Evolutionary conservation across 1,140 invertebrate genomes (phyloP).

Genomic region (Megathymus violae): DNA sequence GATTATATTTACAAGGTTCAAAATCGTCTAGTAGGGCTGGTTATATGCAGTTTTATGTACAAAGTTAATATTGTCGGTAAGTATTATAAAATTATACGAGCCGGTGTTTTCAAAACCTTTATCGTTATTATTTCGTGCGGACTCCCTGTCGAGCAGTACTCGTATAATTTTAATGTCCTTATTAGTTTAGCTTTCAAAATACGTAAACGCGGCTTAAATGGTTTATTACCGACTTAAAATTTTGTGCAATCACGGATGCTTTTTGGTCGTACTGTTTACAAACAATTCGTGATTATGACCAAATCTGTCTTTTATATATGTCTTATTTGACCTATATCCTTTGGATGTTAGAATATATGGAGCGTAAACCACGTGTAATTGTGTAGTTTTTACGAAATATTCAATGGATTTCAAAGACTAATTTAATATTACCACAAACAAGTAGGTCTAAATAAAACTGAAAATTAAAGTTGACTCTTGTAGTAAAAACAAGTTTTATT

Average conservation of each 20-base stretch:
- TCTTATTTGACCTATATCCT: too few species aligned
- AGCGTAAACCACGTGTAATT: not conserved
- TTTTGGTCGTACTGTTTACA: constrained; percentile 51
- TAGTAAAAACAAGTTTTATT: too few species aligned
- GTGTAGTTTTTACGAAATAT: too few species aligned
- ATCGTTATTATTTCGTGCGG: constrained; percentile 56
- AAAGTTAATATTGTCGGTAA: constrained; percentile 38
- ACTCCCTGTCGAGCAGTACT: constrained; percentile 53
- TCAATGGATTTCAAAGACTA: too few species aligned
- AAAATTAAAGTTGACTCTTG: too few species aligned
- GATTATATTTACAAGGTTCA: constrained; percentile 9
- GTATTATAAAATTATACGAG: constrained; percentile 65
- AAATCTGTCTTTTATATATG: constrained; percentile 41
- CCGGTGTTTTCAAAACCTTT: constrained; percentile 61
- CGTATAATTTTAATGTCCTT: constrained; percentile 70
- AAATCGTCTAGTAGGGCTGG: not conserved
- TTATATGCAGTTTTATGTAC: constrained; percentile 16
- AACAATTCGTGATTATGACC: constrained; percentile 45
- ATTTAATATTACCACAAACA: too few species aligned
- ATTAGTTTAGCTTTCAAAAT: constrained; percentile 66
- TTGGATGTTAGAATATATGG: constrained; percentile 4
- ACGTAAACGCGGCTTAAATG: constrained; percentile 63
- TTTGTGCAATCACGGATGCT: constrained; percentile 13
- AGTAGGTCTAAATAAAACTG: too few species aligned
- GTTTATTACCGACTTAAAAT: constrained; percentile 59